A percentile compares a stretch with the other conserved stretches of the same genome.
These are phyloP conservation scores for Thyatira batis DNA, from an alignment of 2,888 invertebrate species.

Conservation along the genomic window DNA sequence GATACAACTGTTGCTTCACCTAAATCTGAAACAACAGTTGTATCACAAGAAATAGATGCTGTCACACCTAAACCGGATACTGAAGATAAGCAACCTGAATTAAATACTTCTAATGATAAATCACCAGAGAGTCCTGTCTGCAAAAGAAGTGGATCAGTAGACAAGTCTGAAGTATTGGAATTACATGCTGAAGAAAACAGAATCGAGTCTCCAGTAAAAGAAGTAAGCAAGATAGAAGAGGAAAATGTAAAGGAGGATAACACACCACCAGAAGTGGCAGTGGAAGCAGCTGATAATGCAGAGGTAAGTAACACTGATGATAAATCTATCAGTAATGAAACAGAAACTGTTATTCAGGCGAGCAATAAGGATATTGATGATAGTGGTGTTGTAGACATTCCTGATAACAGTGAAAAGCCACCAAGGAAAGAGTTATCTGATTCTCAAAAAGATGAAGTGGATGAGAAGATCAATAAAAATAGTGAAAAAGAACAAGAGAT, in stretches of 20 bases:
- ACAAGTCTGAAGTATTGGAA: constrained; percentile 68
- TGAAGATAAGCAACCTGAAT: constrained; percentile 19
- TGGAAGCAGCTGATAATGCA: constrained; percentile 36
- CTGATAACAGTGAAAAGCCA: constrained; percentile 41
- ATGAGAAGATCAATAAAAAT: constrained; percentile 25
- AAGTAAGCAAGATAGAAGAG: constrained; percentile 44
- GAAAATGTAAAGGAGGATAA: constrained; percentile 29
- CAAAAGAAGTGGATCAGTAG: constrained; percentile 52
- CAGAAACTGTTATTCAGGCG: constrained; percentile 45
- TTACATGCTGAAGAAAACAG: constrained; percentile 66
- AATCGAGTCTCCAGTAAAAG: constrained; percentile 56
- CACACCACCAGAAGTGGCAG: constrained; percentile 34
- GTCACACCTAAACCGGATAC: constrained; percentile 13
- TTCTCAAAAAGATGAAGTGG: constrained; percentile 26
- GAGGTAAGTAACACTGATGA: constrained; percentile 75
- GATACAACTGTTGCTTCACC: constrained; percentile 63
- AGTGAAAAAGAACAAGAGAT: constrained; percentile 11
- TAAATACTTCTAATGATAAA: constrained; percentile 16
- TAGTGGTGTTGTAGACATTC: constrained; percentile 71
- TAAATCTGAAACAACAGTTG: constrained; percentile 50
- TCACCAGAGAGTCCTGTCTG: constrained; percentile 23
- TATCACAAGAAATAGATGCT: constrained; percentile 32
- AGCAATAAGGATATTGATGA: constrained; percentile 56
- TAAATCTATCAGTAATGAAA: constrained; percentile 51
- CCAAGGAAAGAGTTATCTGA: constrained; percentile 38